Conservation (phyloP, 2,113 vertebrate species). For the Alligator sinensis region DNA sequence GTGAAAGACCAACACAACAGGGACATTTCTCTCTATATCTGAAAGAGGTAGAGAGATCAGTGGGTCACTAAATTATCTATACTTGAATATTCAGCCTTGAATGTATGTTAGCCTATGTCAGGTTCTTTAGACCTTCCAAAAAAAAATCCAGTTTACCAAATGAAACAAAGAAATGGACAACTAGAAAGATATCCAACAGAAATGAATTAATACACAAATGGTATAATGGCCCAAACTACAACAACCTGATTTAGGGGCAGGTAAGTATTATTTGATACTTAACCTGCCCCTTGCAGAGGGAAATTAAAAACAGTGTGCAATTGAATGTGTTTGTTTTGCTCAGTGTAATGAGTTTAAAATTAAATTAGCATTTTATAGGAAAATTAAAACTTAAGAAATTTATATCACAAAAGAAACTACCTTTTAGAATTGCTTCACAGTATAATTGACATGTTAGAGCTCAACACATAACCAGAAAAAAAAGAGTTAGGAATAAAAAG, state of each 20-base stretch:
- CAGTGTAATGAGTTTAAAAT: neutral
- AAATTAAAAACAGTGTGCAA: fast-evolving
- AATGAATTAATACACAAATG: neutral
- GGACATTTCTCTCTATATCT: slow-evolving; percentile 15
- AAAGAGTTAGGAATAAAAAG: neutral
- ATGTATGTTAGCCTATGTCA: slow-evolving; percentile 46
- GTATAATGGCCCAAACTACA: neutral
- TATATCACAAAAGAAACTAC: neutral
- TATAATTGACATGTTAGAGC: neutral
- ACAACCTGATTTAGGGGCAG: neutral
- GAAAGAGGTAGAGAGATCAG: slow-evolving; percentile 33
- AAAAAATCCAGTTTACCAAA: slow-evolving; percentile 11
- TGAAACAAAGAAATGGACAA: slow-evolving; percentile 5
- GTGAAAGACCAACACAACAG: neutral
- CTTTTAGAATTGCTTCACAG: neutral
- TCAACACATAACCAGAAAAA: neutral
- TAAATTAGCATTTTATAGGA: neutral
- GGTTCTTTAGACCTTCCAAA: slow-evolving; percentile 36
- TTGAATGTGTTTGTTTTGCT: neutral
- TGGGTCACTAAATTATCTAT: slow-evolving; percentile 46
- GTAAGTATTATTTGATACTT: neutral
- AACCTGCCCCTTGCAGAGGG: neutral
- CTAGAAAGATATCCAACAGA: neutral
- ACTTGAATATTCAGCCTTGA: slow-evolving; percentile 56
- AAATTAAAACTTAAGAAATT: too few species aligned